phyloP scores from a whole-genome alignment of 2,797 vertebrate genomes.

The Centroberyx gerrardi region DNA sequence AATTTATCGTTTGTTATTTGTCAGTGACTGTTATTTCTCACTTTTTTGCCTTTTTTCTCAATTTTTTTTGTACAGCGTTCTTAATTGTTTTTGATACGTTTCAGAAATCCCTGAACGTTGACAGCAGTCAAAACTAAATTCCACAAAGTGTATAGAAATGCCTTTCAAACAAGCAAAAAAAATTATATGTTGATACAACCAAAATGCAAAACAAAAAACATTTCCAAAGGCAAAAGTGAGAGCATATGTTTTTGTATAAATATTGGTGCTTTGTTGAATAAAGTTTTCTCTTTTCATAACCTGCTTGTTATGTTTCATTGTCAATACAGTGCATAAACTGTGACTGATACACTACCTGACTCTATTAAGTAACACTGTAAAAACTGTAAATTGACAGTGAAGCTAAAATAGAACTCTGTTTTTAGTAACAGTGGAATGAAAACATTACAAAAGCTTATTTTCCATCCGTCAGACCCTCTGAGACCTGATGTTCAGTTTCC shows the following conservation, averaged over 20 bases:
- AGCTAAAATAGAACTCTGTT: no score
- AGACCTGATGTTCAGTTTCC: no score
- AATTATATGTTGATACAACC: constrained; percentile 1
- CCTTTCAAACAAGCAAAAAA: constrained; percentile 16
- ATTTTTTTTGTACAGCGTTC: constrained; percentile 67
- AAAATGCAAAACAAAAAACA: constrained; percentile 23
- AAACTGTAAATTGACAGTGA: no score
- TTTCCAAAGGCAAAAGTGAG: constrained; percentile 49
- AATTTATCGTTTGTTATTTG: constrained; percentile 82
- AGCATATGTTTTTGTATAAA: constrained; percentile 73
- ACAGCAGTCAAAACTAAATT: constrained; percentile 42
- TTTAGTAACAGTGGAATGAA: no score
- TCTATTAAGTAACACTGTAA: no score
- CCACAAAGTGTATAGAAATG: constrained; percentile 22
- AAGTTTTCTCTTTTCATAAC: constrained; percentile 77
- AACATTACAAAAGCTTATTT: no score
- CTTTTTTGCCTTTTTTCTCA: constrained; percentile 59
- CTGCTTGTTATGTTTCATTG: neutral
- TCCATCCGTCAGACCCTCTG: no score
- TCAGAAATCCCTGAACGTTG: constrained; percentile 48
- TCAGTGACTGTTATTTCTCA: constrained; percentile 67
- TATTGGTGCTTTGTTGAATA: constrained; percentile 79
- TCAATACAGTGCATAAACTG: neutral
- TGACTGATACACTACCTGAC: neutral
- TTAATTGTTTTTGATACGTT: constrained; percentile 40